Conservation (phyloP, 2,888 invertebrate species). For the Fissipunctia ypsillon region DNA sequence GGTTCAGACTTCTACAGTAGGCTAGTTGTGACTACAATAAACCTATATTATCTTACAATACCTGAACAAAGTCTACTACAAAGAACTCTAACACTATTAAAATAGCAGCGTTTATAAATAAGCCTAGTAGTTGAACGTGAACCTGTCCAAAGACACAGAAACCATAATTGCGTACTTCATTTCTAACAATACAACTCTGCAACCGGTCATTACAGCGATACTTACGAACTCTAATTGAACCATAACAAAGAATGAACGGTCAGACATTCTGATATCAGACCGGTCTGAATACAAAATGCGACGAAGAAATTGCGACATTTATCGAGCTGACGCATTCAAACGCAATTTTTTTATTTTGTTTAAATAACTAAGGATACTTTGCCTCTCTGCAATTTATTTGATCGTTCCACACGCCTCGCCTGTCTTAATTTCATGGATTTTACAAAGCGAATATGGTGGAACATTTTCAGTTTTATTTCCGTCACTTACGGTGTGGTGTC, state of each 20-base stretch:
- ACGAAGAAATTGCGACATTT: neutral
- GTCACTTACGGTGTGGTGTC: too few relatives aligned
- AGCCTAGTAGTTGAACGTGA: neutral
- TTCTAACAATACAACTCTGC: neutral
- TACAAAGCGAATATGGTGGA: neutral
- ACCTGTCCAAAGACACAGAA: too few relatives aligned
- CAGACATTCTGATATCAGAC: neutral
- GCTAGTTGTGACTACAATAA: neutral
- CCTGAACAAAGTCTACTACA: neutral
- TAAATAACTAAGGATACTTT: neutral
- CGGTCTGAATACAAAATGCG: neutral
- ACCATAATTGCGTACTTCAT: neutral
- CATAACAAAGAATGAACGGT: neutral
- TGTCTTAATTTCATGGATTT: too few relatives aligned
- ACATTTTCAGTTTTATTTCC: neutral
- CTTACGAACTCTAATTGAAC: neutral
- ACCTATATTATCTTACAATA: neutral
- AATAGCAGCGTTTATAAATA: neutral
- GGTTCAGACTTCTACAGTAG: neutral
- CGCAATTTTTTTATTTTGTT: neutral
- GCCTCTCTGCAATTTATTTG: constrained; percentile 18
- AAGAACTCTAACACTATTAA: neutral
- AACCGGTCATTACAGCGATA: neutral
- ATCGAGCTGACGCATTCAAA: neutral
- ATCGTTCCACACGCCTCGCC: neutral